These are phyloP conservation scores for Litoditis marina DNA, from an alignment of 2,888 invertebrate species.

Conservation along the genomic window DNA sequence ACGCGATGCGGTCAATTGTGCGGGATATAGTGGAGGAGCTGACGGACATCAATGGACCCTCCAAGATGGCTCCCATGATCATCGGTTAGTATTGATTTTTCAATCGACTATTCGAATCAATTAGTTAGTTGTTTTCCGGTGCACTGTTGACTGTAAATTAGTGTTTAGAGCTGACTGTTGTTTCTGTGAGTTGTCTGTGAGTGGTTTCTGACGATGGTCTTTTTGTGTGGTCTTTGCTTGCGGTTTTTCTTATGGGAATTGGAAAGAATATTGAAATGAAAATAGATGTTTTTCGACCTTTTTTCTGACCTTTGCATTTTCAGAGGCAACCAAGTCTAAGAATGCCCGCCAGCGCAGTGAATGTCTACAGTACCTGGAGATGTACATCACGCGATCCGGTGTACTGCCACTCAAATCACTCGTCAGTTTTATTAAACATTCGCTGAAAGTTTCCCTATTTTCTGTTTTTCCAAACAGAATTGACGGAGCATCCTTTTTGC, in stretches of 20 bases:
- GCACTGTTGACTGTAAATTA: too few species aligned
- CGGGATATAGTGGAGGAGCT: constrained; percentile 37
- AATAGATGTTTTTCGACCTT: not conserved
- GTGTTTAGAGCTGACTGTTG: too few species aligned
- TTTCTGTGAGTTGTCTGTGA: too few species aligned
- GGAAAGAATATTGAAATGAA: not conserved
- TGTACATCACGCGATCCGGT: constrained; percentile 73
- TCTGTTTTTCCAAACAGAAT: too few species aligned
- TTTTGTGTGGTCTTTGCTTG: too few species aligned
- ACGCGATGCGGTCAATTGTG: constrained; percentile 31
- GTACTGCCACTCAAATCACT: constrained; percentile 69
- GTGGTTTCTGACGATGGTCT: too few species aligned
- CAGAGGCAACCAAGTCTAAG: constrained; percentile 88
- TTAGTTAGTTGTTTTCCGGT: too few species aligned
- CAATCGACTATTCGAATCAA: too few species aligned
- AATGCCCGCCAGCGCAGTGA: constrained; percentile 93
- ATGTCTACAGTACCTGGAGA: constrained; percentile 87
- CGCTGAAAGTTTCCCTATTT: too few species aligned
- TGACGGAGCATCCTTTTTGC: too few species aligned
- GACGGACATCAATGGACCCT: constrained; percentile 34
- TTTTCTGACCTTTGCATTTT: constrained; percentile 1
- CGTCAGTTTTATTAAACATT: constrained; percentile 16
- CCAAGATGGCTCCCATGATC: constrained; percentile 36
- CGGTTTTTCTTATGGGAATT: too few species aligned
- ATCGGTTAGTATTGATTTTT: constrained; percentile 25